Evolutionary conservation across 2,888 invertebrate genomes (phyloP).

Genomic region (Aelia acuminata): DNA sequence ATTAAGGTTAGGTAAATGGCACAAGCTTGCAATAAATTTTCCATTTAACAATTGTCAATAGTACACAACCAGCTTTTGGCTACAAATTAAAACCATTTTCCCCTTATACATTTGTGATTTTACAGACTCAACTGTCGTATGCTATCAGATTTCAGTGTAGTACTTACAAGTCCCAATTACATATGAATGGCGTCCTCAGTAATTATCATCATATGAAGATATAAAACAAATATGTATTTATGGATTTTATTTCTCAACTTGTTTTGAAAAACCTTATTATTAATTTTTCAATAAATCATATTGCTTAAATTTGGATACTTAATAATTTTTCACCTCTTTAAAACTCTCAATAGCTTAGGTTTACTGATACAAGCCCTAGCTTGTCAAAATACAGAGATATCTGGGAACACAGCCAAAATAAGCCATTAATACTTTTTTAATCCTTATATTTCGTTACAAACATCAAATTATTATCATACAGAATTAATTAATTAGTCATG

Average conservation of each 20-base stretch:
- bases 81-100: no score
- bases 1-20: no score
- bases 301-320: background rate
- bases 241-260: background rate
- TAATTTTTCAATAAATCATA: background rate
- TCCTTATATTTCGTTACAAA: constrained; percentile 44
- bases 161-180: no score
- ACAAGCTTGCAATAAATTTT: no score
- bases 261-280: background rate
- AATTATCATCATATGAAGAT: background rate
- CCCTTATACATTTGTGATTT: background rate
- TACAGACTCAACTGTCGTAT: background rate
- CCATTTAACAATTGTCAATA: background rate
- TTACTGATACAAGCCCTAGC: background rate
- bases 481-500: constrained; percentile 26
- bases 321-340: background rate
- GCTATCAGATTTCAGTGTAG: background rate
- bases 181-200: no score
- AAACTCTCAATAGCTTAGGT: background rate
- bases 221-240: background rate
- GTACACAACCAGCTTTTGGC: background rate
- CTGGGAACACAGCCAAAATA: constrained; percentile 25
- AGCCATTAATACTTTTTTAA: constrained; percentile 38
- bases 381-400: background rate
- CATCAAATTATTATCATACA: constrained; percentile 43